phyloP scores from a whole-genome alignment of 2,888 invertebrate genomes.

The Campopleginae sp. region DNA sequence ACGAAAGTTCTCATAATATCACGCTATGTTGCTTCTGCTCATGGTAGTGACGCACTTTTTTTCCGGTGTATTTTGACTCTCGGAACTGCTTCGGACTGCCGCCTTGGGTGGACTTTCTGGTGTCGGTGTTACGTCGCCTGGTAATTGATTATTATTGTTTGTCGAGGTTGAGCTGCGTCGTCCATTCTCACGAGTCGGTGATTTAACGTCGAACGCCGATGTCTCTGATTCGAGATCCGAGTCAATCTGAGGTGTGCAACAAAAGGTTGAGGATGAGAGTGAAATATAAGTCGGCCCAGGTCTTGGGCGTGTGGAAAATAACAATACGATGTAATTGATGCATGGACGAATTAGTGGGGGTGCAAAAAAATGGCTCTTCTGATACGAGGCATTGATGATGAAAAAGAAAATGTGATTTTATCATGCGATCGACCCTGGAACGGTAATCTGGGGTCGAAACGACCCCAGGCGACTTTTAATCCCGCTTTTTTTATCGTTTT shows the following conservation, averaged over 20 bases:
- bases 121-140: conserved; percentile 82
- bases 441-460: no score
- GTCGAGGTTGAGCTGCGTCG: conserved; percentile 84
- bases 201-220: conserved; percentile 87
- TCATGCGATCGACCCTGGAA: background rate
- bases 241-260: conserved; percentile 85
- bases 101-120: conserved; percentile 81
- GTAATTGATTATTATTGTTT: conserved; percentile 85
- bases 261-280: conserved; percentile 28
- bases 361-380: background rate
- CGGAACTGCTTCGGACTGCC: conserved; percentile 85
- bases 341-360: background rate
- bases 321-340: background rate
- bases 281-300: background rate
- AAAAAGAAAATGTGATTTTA: background rate
- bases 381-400: background rate
- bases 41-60: conserved; percentile 86
- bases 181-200: conserved; percentile 84
- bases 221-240: conserved; percentile 88
- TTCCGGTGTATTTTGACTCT: conserved; percentile 85
- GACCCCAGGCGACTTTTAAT: no score
- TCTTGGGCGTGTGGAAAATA: background rate
- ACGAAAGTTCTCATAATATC: conserved; percentile 84
- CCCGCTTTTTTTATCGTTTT: no score
- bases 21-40: conserved; percentile 87